phyloP scores from a whole-genome alignment of 2,888 invertebrate species.

The Hetaerina titia region DNA sequence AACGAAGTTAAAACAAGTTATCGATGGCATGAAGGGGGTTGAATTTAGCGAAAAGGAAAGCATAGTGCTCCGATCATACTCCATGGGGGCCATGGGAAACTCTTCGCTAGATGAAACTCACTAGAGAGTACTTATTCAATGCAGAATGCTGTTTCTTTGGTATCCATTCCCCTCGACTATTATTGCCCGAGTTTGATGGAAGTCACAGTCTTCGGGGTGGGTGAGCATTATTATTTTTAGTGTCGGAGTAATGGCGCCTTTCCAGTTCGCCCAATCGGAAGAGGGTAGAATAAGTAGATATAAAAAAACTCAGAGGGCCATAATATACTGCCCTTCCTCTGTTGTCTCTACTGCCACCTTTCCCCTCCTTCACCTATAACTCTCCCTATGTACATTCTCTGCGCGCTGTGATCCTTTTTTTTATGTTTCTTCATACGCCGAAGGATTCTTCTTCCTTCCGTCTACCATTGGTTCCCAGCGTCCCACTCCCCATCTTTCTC shows the following conservation, averaged over 20 bases:
- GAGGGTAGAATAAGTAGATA: background rate
- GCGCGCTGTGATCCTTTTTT: background rate
- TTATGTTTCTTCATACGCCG: background rate
- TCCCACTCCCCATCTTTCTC: background rate
- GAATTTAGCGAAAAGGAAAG: background rate
- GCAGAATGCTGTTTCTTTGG: slow-evolving; percentile 59
- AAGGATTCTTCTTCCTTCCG: background rate
- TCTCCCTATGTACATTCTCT: background rate
- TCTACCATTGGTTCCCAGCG: background rate
- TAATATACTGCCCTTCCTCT: background rate
- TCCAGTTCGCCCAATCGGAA: slow-evolving; percentile 19
- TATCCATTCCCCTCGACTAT: slow-evolving; percentile 47
- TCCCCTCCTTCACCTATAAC: background rate
- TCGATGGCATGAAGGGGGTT: background rate
- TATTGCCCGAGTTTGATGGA: slow-evolving; percentile 54
- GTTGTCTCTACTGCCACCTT: background rate
- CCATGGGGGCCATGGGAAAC: background rate
- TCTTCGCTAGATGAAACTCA: slow-evolving; percentile 25
- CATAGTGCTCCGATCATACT: background rate
- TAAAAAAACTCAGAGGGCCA: background rate
- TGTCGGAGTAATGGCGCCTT: background rate
- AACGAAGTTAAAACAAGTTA: too few species aligned
- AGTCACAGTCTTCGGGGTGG: slow-evolving; percentile 14
- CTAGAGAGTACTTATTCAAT: slow-evolving; percentile 1
- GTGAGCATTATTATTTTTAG: background rate